Base-by-base conservation (phyloP, 2,797 vertebrate species). In the Tadarida brasiliensis region DNA sequence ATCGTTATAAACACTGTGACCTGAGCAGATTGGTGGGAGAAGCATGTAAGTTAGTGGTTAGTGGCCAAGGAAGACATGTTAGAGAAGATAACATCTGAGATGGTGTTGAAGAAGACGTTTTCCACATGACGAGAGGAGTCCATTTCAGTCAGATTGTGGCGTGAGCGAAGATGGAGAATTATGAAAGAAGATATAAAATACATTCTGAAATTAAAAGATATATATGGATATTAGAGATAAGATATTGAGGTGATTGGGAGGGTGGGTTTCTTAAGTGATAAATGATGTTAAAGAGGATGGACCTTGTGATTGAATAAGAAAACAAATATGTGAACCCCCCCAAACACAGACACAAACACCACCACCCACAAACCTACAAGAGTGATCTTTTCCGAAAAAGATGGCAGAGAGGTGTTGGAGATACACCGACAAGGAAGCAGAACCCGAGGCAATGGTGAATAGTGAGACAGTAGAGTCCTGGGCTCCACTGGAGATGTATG, bases 401-500 rank as follows among this genome's bases (percentile, higher is more conserved):
- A 51, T 24, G 9, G 30, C 28, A 63, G 24, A 24, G n/a, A 61
- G 10, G 12, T 47, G 12, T 11, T 30, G 73, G 59, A 92, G 12
- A 56, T n/a, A 63, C 17, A 68, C 1, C 19, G 12, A 77, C 2
- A 54, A 12, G 11, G 12, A 67, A 91, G 6, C 0, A 20, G 28
- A 76, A 12, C 9, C 7, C 81, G n/a, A 14, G 14, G 3, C 19
- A 24, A 11, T 59, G 9, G 3, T 65, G 9, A 51, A 17, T 0
- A 51, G 11, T 28, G 10, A 39, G 9, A 15, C 22, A 10, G 6
- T 1, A 17, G 47, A 44, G 4, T 49, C 28, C 1, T 65, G 35
- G 16, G 5, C 1, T 57, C 7, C 1, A 15, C 3, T 5, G 5
- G 3, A 5, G 49, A 28, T 17, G 0, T 65, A 30, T 65, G 7